phyloP scores from a whole-genome alignment of 2,888 invertebrate species.

The Dryocosmus kuriphilus region DNA sequence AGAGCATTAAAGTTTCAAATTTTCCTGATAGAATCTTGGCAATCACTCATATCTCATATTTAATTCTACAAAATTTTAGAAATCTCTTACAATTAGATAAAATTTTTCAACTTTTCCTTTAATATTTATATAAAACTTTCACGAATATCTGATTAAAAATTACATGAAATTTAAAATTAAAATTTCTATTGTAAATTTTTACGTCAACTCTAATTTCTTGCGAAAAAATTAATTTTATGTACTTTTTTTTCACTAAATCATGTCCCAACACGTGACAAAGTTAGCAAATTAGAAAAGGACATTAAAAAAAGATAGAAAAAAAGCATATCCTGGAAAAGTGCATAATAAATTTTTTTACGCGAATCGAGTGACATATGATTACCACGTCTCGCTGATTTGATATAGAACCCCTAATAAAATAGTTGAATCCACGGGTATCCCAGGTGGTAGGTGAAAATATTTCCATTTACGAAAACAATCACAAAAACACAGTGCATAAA shows the following conservation, averaged over 20 bases:
- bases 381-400: slow-evolving; percentile 12
- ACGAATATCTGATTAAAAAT: neutral
- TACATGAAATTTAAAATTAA: neutral
- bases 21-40: too few species aligned
- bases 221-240: neutral
- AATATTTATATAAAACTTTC: neutral
- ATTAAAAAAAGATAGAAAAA: neutral
- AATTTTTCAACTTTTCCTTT: too few species aligned
- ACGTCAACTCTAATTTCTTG: neutral
- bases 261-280: neutral
- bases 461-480: slow-evolving; percentile 57
- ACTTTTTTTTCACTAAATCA: slow-evolving; percentile 5
- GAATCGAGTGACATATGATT: slow-evolving; percentile 11
- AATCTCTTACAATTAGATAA: too few species aligned
- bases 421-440: neutral
- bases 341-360: neutral
- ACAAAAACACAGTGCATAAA: slow-evolving; percentile 67
- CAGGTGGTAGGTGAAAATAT: slow-evolving; percentile 38
- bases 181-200: neutral
- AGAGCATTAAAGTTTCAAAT: too few species aligned
- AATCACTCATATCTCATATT: too few species aligned
- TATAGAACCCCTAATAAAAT: neutral
- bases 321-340: neutral
- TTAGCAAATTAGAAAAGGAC: neutral
- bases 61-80: too few species aligned